Base-by-base conservation (phyloP, 2,888 invertebrate genomes). In the Panzeria rudis region DNA sequence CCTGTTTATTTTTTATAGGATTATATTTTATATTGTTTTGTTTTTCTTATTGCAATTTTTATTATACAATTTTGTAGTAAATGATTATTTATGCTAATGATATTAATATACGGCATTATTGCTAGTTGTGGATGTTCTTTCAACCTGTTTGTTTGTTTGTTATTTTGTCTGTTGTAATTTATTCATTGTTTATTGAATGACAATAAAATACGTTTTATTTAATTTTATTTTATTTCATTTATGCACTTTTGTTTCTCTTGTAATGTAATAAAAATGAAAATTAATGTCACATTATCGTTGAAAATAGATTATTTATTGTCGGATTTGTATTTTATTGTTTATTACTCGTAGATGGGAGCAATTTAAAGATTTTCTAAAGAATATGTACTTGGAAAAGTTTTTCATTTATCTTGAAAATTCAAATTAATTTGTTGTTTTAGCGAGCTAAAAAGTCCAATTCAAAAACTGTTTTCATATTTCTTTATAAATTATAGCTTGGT, bases 21-120 rank as follows among this genome's bases (percentile, higher is more conserved):
- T 73, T 66, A 76, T 47, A 47, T 66, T 44, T 47, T 47, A 35
- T 76, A 6, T 54, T 17, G 25, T 41, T 41, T 17, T 50, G 41
- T 11, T 41, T 44, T n/a, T 44, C 8, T 69, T 29, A 23, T 41
- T 61, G 54, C 52, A 54, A 29, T 47, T 44, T 54, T 69, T 69
- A 59, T 68, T 66, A 47, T 66, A 72, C 44, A 17, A 13, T 68
- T 59, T 47, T 77, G 35, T 54, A 23, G 76, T 84, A 80, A 84
- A 80, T 76, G 79, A 76, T 76, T 79, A 80, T 80, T 84, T 77
- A 84, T 84, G 84, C 59, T 84, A 84, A 84, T 80, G 71, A 44
- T 66, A 56, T 66, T 69, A 80, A 80, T 84, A 72, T 80, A 80
- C 50, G 61, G 35, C 23, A 32, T 17, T 50, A 25, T 50, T 47